phyloP scores from a whole-genome alignment of 92 coral and sea anemone genomes.

The Porites evermanni region DNA sequence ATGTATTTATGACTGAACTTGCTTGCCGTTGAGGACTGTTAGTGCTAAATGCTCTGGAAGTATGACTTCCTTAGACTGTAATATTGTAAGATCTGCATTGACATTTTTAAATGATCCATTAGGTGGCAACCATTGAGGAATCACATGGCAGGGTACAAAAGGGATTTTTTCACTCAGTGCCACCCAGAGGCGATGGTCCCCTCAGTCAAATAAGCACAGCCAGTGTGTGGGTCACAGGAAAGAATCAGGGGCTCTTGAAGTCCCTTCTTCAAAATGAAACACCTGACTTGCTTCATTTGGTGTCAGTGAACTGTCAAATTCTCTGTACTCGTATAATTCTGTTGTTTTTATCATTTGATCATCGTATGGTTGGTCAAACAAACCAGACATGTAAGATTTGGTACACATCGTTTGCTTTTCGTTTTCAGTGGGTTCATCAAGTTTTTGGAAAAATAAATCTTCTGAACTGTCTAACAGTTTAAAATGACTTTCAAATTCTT shows the following conservation, averaged over 20 bases:
- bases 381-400: not conserved
- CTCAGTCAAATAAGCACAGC: conserved; percentile 1
- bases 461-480: no score
- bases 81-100: conserved; percentile 4
- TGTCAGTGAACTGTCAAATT: not conserved
- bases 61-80: conserved; percentile 4
- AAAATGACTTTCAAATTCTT: no score
- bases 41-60: no score
- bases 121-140: conserved; percentile 3
- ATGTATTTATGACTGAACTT: no score
- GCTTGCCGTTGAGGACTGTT: no score
- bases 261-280: not conserved
- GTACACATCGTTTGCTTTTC: not conserved
- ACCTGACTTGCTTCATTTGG: not conserved
- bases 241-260: not conserved
- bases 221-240: not conserved
- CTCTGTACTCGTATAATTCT: no score
- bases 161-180: not conserved
- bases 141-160: not conserved
- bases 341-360: not conserved
- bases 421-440: no score
- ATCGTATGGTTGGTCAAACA: not conserved
- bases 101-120: conserved; percentile 9
- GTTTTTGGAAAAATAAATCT: no score
- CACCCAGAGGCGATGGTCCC: conserved; percentile 8